Conservation (phyloP, 2,113 vertebrate species). For the Periophthalmus modestus region DNA sequence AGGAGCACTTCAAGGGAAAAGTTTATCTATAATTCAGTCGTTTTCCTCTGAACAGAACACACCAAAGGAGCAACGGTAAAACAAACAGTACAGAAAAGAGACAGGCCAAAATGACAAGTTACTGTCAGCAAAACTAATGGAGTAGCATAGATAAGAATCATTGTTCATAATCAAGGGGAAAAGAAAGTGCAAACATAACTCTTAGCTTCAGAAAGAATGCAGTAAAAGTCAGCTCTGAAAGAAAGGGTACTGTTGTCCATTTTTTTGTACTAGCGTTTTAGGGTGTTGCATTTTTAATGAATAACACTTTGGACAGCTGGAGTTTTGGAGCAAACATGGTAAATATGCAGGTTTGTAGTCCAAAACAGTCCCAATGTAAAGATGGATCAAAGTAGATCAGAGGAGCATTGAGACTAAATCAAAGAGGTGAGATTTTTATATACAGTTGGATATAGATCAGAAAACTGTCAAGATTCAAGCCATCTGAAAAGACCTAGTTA, state of each 20-base stretch:
- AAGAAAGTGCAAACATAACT: background rate
- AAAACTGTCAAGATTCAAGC: background rate
- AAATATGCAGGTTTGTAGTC: too few relatives aligned
- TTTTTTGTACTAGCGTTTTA: background rate
- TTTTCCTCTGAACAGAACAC: slow-evolving; percentile 4
- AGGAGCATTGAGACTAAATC: too few relatives aligned
- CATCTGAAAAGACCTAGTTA: too few relatives aligned
- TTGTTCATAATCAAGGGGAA: background rate
- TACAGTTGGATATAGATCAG: background rate
- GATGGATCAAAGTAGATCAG: too few relatives aligned
- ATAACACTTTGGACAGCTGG: too few relatives aligned
- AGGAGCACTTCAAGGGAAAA: slow-evolving; percentile 15
- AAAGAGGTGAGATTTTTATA: background rate
- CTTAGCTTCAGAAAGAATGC: background rate
- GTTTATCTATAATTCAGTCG: slow-evolving; percentile 43
- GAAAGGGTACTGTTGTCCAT: too few relatives aligned
- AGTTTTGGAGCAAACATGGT: background rate
- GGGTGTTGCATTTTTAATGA: background rate
- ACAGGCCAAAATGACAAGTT: background rate
- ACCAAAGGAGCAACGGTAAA: slow-evolving; percentile 8
- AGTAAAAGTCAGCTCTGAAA: background rate
- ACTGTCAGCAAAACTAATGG: background rate
- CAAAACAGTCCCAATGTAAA: too few relatives aligned
- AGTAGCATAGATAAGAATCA: background rate
- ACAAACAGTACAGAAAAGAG: background rate